Base-by-base conservation (phyloP, 2,888 invertebrate species). In the Euclidia mi region DNA sequence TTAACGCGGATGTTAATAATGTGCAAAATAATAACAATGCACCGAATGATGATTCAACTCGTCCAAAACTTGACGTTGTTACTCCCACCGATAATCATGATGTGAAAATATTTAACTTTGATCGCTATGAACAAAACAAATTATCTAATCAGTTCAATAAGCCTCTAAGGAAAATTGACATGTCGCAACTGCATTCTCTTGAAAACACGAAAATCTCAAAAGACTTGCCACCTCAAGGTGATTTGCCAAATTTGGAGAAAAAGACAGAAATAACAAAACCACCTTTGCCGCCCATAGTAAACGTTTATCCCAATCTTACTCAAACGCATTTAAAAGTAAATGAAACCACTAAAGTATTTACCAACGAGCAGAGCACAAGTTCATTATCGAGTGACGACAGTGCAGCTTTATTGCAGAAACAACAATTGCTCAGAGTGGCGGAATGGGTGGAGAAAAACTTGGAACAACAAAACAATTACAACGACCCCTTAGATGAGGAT, bases 371-470 rank as follows among this genome's bases (percentile, higher is more conserved):
- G 62, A 95, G 95, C 59, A 94, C 94, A 1, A 95, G 95, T 67
- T 95, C 95, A 0, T 71, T 95, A 32, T 95, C 95, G 1, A 95
- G 95, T 59, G 95, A 95, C 46, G 95, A 95, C 49, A 95, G 95
- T 63, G 94, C 95, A 29, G 95, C 95, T 1, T 73, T 96, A 65
- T 71, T 96, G 51, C 95, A 96, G 49, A 95, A 96, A 17, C 96
- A 96, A 61, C 96, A 96, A 60, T 79, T 96, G 63, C 95, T 96
- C 14, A 92, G 96, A 69, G 97, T 97, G 9, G 97, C 97, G 0
- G 97, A 97, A 74, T 97, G 97, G 97, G 96, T 97, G 14, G 96
- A 96, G 82, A 96, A 95, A 70, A 96, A 96, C 74, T 84, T 95
- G 79, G 95, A 94, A 56, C 94, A 92, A 57, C 94, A 94, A 57